Percentiles rank a stretch among this genome's conserved stretches.
Evolutionary conservation across 2,797 vertebrate genomes (phyloP).

Genomic region (Myotis myotis): DNA sequence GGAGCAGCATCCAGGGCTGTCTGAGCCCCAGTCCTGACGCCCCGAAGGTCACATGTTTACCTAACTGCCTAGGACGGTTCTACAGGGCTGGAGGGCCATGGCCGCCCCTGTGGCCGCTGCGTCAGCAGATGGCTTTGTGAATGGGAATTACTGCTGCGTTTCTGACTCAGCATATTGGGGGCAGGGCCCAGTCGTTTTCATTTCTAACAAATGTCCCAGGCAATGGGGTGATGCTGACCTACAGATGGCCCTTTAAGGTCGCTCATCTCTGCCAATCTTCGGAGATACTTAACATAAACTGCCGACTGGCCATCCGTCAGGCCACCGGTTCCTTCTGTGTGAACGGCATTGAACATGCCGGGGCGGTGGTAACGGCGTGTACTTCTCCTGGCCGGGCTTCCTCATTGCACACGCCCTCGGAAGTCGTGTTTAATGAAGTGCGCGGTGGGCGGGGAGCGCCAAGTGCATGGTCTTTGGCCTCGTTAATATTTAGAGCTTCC

Average conservation of each 20-base stretch:
- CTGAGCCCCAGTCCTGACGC: too few relatives aligned
- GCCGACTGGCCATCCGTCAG: rapidly evolving
- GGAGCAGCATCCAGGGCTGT: rapidly evolving
- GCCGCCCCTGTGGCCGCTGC: too few relatives aligned
- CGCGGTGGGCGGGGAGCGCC: neutral
- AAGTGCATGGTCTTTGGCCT: neutral
- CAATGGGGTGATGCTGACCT: rapidly evolving
- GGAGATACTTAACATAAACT: neutral
- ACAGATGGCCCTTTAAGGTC: too few relatives aligned
- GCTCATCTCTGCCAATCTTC: neutral
- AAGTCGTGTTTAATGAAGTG: conserved; percentile 23
- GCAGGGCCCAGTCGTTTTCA: too few relatives aligned
- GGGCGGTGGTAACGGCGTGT: rapidly evolving
- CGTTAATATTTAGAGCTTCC: conserved; percentile 51
- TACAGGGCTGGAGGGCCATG: rapidly evolving
- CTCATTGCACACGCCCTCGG: neutral
- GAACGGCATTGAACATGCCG: neutral
- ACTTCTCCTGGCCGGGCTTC: neutral
- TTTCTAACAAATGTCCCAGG: neutral
- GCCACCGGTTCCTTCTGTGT: neutral
- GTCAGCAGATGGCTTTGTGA: neutral
- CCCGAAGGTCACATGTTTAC: rapidly evolving
- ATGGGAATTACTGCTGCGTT: neutral
- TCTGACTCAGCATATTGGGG: neutral
- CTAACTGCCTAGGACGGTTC: rapidly evolving